Base-by-base conservation (phyloP, 2,113 vertebrate species). In the Fukomys damarensis region DNA sequence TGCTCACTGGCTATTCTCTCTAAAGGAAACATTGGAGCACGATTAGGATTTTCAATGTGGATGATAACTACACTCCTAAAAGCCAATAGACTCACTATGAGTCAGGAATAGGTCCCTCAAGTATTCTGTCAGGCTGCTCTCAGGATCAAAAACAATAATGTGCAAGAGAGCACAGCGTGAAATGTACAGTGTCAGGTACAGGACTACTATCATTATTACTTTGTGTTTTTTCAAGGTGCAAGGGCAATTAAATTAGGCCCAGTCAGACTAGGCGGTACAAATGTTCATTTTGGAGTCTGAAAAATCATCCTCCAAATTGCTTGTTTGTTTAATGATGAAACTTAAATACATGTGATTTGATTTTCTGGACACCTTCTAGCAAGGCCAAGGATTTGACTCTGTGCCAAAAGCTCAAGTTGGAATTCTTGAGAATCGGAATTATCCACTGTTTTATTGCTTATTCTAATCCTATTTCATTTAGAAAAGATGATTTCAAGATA, bases 311-410 rank as follows among this genome's bases (percentile, higher is more conserved):
- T 22, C 32, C 54, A 79, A 89, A 86, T 63, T 52, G 43, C 30
- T 68, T 94, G 68, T 61, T 88, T 41, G 81, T 90, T 96, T 93
- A 80, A 89, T 43, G 49, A 63, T 61, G 70, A 92, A 88, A 92
- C 61, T 66, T 70, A 58, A 93, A 91, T 19, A 86, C 9, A 83
- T 20, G 17, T 8, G 83, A 84, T 56, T 16, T 49, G 32, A 87
- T 56, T 56, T n/a, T 16, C 38, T 43, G 70, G 17, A 49, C n/a
- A 79, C 26, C 66, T 90, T 87, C 41, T 79, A 70, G 59, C 13
- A 2, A 59, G 79, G 41, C 22, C 76, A 59, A 70, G 46, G 65
- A 56, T 76, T 86, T 79, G 49, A n/a, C 13, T 91, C 30, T 28
- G 28, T 58, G 63, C 54, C 76, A 8, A 81, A 96, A 93, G 80